Conservation (phyloP, 2,888 invertebrate species). For the Catonia carolina region DNA sequence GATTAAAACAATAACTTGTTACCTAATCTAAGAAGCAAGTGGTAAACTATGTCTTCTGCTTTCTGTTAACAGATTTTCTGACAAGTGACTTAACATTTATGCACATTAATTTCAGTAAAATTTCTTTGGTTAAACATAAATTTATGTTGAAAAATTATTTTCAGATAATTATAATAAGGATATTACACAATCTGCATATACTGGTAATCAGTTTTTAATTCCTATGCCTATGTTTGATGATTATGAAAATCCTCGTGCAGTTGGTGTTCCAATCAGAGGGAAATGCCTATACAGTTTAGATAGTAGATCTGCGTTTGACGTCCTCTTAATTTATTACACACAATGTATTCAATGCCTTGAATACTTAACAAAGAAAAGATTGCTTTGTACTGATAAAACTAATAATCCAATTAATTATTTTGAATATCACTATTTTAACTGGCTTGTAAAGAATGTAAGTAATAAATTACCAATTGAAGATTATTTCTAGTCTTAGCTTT, state of each 20-base stretch:
- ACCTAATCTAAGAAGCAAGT: too few relatives aligned
- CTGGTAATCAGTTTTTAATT: slow-evolving; percentile 34
- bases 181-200: too few relatives aligned
- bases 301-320: slow-evolving; percentile 43
- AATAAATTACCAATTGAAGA: slow-evolving; percentile 13
- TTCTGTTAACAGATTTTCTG: too few relatives aligned
- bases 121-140: too few relatives aligned
- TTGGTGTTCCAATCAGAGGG: slow-evolving; percentile 55
- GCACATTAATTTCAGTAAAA: too few relatives aligned
- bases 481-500: too few relatives aligned
- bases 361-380: slow-evolving; percentile 36
- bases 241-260: slow-evolving; percentile 46
- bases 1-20: too few relatives aligned
- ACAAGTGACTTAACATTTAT: too few relatives aligned
- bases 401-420: slow-evolving; percentile 39
- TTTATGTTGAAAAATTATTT: too few relatives aligned
- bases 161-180: too few relatives aligned
- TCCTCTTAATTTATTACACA: slow-evolving; percentile 50
- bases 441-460: slow-evolving; percentile 48
- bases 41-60: too few relatives aligned
- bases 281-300: slow-evolving; percentile 47
- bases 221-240: slow-evolving; percentile 56
- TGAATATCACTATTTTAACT: slow-evolving; percentile 48
- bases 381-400: too few relatives aligned
- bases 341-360: slow-evolving; percentile 49